Conservation (phyloP, 2,113 vertebrate species). For the Sinocyclocheilus anshuiensis region DNA sequence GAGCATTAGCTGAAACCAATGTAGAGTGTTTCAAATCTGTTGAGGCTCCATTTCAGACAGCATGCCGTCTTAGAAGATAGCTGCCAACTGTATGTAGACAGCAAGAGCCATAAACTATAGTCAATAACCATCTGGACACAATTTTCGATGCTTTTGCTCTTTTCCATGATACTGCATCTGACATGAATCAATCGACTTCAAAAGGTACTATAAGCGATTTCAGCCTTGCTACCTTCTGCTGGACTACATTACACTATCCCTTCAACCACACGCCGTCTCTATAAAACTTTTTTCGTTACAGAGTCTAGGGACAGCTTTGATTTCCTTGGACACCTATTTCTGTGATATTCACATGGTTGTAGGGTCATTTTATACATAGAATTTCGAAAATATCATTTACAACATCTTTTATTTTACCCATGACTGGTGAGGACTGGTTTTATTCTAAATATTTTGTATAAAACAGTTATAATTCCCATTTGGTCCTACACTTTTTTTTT, state of each 20-base stretch:
- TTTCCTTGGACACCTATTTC: too few relatives aligned
- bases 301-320: background rate
- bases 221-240: background rate
- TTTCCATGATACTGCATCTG: background rate
- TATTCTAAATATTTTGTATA: too few relatives aligned
- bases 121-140: constrained; percentile 4
- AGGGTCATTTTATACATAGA: too few relatives aligned
- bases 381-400: too few relatives aligned
- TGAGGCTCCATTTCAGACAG: background rate
- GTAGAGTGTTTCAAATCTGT: background rate
- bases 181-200: background rate
- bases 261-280: background rate
- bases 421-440: too few relatives aligned
- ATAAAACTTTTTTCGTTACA: background rate
- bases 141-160: background rate
- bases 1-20: constrained; percentile 2
- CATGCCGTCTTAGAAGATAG: background rate
- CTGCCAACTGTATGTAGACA: background rate
- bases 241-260: background rate
- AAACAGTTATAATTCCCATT: too few relatives aligned
- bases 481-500: too few relatives aligned
- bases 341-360: too few relatives aligned
- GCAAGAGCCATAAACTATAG: background rate
- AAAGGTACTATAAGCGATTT: background rate
- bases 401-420: too few relatives aligned